Evolutionary conservation across 2,113 vertebrate genomes (phyloP).

Genomic region (Pedionomus torquatus): DNA sequence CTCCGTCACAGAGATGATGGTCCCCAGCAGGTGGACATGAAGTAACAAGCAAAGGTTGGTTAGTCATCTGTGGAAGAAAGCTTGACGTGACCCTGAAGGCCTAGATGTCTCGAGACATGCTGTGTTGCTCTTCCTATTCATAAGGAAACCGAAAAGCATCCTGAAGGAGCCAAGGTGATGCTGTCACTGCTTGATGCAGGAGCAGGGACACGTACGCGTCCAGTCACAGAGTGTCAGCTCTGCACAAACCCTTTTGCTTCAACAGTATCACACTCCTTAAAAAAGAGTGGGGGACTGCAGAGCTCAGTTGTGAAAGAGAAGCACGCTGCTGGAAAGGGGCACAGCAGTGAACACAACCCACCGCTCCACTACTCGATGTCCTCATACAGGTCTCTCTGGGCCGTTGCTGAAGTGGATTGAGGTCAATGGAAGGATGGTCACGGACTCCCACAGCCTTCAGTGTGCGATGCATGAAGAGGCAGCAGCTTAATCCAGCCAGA

Average conservation of each 20-base stretch:
- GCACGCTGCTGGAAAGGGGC: neutral
- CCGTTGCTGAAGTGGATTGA: neutral
- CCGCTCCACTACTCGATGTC: neutral
- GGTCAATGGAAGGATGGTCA: neutral
- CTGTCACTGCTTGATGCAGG: rapidly evolving
- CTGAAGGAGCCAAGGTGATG: neutral
- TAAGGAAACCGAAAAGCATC: neutral
- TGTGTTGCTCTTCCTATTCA: neutral
- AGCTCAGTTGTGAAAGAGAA: neutral
- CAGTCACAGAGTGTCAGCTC: neutral
- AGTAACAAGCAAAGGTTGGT: neutral
- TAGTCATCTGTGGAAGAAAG: neutral
- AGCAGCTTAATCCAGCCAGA: neutral
- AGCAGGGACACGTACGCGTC: neutral
- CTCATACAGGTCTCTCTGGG: neutral
- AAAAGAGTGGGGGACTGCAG: neutral
- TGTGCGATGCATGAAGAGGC: neutral
- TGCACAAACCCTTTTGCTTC: neutral
- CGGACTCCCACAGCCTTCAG: neutral
- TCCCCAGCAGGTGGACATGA: neutral
- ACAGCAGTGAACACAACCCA: neutral
- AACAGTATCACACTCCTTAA: neutral
- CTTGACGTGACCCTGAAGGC: neutral
- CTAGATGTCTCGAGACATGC: neutral
- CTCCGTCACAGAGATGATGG: neutral